A percentile compares a stretch with the other conserved stretches of the same genome.
phyloP scores from a whole-genome alignment of 2,797 vertebrate genomes.

The Cynopterus sphinx region DNA sequence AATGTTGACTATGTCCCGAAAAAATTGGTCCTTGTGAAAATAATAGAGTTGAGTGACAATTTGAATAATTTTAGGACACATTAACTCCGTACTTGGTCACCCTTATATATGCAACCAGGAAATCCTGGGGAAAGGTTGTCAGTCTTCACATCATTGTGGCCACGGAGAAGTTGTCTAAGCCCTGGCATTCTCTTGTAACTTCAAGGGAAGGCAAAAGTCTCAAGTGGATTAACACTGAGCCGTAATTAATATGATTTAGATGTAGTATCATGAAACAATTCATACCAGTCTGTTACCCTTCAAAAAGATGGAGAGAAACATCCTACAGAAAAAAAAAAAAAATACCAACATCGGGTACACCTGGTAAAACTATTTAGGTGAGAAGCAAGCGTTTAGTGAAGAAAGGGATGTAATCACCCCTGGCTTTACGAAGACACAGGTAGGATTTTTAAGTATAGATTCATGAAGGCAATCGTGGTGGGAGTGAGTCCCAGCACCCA shows the following conservation, averaged over 20 bases:
- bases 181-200: neutral
- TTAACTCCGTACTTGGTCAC: neutral
- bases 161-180: neutral
- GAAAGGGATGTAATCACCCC: neutral
- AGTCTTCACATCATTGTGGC: neutral
- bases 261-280: slow-evolving; percentile 27
- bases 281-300: neutral
- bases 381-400: neutral
- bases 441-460: neutral
- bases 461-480: neutral
- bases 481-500: neutral
- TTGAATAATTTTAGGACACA: slow-evolving; percentile 17
- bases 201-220: slow-evolving; percentile 5
- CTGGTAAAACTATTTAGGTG: neutral
- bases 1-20: neutral
- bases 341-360: neutral
- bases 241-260: neutral
- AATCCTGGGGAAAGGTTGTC: neutral
- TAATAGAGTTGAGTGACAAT: slow-evolving; percentile 25
- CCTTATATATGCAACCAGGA: neutral
- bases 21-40: slow-evolving; percentile 50
- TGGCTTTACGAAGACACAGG: neutral
- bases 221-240: neutral
- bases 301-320: neutral
- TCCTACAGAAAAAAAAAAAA: neutral